These are phyloP conservation scores for Agrilus mali DNA, from an alignment of 2,888 invertebrate genomes.

Conservation along the genomic window DNA sequence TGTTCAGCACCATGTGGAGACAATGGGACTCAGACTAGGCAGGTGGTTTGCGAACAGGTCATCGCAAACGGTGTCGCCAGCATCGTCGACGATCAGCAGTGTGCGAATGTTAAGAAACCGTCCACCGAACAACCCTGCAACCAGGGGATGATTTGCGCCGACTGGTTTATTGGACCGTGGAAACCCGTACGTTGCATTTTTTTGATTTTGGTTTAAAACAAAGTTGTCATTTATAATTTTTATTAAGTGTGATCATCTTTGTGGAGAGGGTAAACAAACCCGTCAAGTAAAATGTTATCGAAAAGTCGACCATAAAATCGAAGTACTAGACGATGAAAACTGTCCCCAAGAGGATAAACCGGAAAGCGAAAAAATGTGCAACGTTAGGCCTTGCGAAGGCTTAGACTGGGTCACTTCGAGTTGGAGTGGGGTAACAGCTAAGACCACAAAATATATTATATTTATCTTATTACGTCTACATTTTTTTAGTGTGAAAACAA, in stretches of 20 bases:
- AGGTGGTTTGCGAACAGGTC: slow-evolving; percentile 70
- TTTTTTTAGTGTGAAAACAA: slow-evolving; percentile 54
- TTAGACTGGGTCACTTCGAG: slow-evolving; percentile 81
- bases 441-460: not conserved
- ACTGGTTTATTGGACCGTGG: slow-evolving; percentile 85
- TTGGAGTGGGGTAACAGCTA: slow-evolving; percentile 71
- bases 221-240: no score
- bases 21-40: slow-evolving; percentile 55
- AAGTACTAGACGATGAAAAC: slow-evolving; percentile 56
- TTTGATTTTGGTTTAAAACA: not conserved
- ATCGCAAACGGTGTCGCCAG: slow-evolving; percentile 57
- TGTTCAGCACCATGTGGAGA: slow-evolving; percentile 76
- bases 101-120: slow-evolving; percentile 57
- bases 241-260: slow-evolving; percentile 75
- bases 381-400: slow-evolving; percentile 74
- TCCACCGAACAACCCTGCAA: slow-evolving; percentile 60
- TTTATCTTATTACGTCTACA: no score
- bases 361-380: slow-evolving; percentile 53
- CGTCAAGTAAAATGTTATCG: slow-evolving; percentile 71
- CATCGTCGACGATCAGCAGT: slow-evolving; percentile 62
- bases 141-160: slow-evolving; percentile 64
- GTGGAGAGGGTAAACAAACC: slow-evolving; percentile 75
- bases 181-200: slow-evolving; percentile 54
- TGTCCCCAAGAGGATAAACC: slow-evolving; percentile 53
- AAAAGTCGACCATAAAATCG: slow-evolving; percentile 48